phyloP scores from a whole-genome alignment of 2,797 vertebrate species.

The Sciurus carolinensis region DNA sequence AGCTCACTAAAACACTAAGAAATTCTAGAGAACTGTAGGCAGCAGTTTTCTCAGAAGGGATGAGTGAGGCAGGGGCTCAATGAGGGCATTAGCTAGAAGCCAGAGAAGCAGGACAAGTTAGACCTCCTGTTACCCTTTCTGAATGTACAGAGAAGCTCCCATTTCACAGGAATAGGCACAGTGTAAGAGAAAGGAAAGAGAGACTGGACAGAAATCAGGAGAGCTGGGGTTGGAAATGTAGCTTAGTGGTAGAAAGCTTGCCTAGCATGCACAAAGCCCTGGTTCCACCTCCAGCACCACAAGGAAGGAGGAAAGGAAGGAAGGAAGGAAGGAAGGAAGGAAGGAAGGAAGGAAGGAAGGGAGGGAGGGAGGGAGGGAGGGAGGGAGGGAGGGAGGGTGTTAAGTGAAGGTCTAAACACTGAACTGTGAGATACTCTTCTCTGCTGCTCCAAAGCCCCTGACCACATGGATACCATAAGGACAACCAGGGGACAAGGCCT shows the following conservation, averaged over 20 bases:
- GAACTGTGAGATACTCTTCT: background rate
- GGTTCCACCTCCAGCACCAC: too few relatives aligned
- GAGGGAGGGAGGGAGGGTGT: too few relatives aligned
- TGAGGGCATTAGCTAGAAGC: background rate
- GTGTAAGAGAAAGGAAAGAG: background rate
- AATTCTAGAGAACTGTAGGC: background rate
- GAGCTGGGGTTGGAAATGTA: background rate
- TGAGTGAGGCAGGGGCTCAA: rapidly evolving
- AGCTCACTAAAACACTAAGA: background rate
- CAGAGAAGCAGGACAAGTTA: background rate
- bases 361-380: too few relatives aligned
- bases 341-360: too few relatives aligned
- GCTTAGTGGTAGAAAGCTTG: too few relatives aligned
- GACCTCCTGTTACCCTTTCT: background rate
- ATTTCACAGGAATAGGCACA: background rate
- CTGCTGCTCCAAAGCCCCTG: background rate
- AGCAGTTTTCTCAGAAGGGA: background rate
- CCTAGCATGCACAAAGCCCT: too few relatives aligned
- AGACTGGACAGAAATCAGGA: background rate
- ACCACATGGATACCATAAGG: background rate
- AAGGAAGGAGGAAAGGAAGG: too few relatives aligned
- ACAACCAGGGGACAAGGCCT: background rate
- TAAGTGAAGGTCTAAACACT: background rate
- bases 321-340: too few relatives aligned
- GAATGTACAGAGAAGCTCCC: background rate